Conservation (phyloP, 1,140 invertebrate genomes). For the Uloborus diversus region DNA sequence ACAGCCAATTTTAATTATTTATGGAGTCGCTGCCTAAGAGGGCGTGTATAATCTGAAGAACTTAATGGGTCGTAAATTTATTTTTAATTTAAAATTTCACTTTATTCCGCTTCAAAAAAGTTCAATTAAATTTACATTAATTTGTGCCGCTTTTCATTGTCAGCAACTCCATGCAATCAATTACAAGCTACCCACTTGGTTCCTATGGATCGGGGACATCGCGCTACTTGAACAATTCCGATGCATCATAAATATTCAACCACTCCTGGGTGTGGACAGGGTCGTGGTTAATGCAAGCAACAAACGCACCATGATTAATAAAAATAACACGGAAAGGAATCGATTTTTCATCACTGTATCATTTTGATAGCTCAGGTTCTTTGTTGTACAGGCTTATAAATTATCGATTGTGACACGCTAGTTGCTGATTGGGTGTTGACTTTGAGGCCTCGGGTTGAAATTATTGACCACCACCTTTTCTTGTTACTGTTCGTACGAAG, state of each 20-base stretch:
- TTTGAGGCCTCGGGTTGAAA: conserved; percentile 1
- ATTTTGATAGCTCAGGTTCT: neutral
- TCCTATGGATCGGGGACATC: too few species aligned
- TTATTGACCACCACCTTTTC: conserved; percentile 22
- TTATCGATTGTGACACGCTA: conserved; percentile 34
- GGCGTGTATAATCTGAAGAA: too few species aligned
- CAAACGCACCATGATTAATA: neutral
- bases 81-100: too few species aligned
- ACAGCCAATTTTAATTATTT: too few species aligned
- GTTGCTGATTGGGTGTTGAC: neutral
- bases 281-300: neutral
- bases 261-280: neutral
- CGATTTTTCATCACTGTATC: neutral
- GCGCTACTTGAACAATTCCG: too few species aligned
- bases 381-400: conserved; percentile 9
- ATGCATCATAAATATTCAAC: neutral
- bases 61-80: too few species aligned
- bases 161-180: too few species aligned
- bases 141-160: too few species aligned
- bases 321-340: neutral
- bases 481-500: neutral
- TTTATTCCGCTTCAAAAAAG: too few species aligned
- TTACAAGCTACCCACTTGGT: too few species aligned
- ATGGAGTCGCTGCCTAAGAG: too few species aligned
- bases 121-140: too few species aligned